Percentiles rank a stretch among this genome's conserved stretches.
These are phyloP conservation scores for Malacosoma neustria DNA, from an alignment of 2,888 invertebrate genomes.

Conservation along the genomic window DNA sequence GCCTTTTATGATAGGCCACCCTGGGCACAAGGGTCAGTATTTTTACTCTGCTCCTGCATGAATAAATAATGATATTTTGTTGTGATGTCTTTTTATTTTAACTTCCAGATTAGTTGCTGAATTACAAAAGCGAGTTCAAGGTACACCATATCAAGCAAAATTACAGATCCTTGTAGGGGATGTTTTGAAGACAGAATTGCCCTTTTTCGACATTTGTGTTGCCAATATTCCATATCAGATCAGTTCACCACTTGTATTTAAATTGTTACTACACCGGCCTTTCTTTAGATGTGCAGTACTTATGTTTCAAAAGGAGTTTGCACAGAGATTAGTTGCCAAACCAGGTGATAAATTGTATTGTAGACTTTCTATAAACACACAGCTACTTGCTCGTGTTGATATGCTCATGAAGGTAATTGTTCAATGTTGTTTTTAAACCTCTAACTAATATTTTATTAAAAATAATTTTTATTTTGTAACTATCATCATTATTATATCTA, in stretches of 20 bases:
- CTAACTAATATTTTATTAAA: no score
- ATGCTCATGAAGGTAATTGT: slow-evolving; percentile 91
- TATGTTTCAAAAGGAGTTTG: slow-evolving; percentile 99
- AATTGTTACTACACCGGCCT: slow-evolving; percentile 89
- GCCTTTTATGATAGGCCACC: no score
- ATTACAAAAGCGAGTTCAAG: slow-evolving; percentile 96
- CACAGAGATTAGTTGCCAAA: slow-evolving; percentile 95
- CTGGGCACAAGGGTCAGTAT: no score
- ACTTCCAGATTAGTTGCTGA: slow-evolving; percentile 96
- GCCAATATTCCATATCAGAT: slow-evolving; percentile 99
- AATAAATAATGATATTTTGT: no score
- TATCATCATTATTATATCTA: no score
- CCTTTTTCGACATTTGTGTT: slow-evolving; percentile 98
- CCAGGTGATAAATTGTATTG: slow-evolving; percentile 98
- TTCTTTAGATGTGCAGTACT: slow-evolving; percentile 95
- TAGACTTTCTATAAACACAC: slow-evolving; percentile 96
- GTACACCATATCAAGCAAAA: slow-evolving; percentile 91
- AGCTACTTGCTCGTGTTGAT: slow-evolving; percentile 94
- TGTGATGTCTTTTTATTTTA: no score
- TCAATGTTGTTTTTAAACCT: no score
- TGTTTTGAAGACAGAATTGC: slow-evolving; percentile 93
- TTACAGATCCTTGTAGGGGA: slow-evolving; percentile 95
- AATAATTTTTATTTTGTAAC: no score
- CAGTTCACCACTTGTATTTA: slow-evolving; percentile 96
- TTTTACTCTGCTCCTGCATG: no score